phyloP scores from a whole-genome alignment of 2,797 vertebrate genomes.

The Crax fasciolata region DNA sequence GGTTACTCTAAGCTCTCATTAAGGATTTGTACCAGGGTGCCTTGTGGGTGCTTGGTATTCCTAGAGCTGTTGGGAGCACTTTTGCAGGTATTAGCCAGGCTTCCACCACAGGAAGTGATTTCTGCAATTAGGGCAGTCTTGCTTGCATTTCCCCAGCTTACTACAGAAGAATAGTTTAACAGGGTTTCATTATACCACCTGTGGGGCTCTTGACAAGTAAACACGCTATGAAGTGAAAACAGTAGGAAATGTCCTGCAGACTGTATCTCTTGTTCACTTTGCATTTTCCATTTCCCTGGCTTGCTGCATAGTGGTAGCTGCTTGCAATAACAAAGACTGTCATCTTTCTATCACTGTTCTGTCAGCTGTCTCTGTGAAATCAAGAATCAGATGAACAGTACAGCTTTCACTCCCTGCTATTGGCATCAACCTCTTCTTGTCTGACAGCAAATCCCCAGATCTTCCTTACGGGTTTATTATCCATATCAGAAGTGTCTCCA shows the following conservation, averaged over 20 bases:
- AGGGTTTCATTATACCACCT: neutral
- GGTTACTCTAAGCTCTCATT: neutral
- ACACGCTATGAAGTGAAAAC: neutral
- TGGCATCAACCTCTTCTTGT: neutral
- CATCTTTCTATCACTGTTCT: neutral
- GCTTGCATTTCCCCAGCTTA: rapidly evolving
- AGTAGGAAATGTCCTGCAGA: neutral
- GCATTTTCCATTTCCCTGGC: neutral
- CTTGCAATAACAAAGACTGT: neutral
- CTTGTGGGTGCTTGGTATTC: neutral
- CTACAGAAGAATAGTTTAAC: neutral
- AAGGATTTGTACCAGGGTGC: neutral
- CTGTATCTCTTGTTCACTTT: neutral
- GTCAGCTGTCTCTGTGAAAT: neutral
- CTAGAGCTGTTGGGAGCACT: neutral
- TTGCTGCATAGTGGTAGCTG: neutral
- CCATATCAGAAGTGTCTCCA: rapidly evolving
- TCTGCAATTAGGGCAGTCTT: neutral
- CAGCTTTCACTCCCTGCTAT: neutral
- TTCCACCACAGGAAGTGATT: neutral
- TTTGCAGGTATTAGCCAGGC: neutral
- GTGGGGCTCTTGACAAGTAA: neutral
- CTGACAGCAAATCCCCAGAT: conserved; percentile 16
- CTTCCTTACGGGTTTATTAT: neutral
- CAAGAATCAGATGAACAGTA: neutral